Base-by-base conservation (phyloP, 2,888 invertebrate genomes). In the Unio delphinus region DNA sequence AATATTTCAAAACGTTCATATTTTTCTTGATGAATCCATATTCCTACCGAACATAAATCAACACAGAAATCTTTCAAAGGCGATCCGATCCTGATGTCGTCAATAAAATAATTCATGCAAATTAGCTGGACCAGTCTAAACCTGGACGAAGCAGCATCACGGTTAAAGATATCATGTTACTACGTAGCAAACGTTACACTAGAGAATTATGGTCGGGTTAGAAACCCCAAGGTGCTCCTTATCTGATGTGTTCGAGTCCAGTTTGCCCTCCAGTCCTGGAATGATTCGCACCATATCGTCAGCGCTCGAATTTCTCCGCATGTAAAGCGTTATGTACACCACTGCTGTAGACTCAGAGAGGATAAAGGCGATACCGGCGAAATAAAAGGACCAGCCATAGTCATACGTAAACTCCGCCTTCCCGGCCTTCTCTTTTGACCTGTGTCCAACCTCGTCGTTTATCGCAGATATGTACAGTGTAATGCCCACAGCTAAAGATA, bases 311-410 rank as follows among this genome's bases (percentile, higher is more conserved):
- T 86, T 81, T 65, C 86, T 75, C 73, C 83, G 80, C 66, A 89
- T 81, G 79, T 86, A 89, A 34, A 88, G 76, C 3, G 87, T 85
- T 59, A 89, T 84, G 67, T 84, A 82, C 45, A 86, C 81, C 8
- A 89, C 88, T 4, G 88, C 86, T 8, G 88, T 85, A 20, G 84
- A 70, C 80, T 88, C 87, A 17, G 86, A 80, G 56, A 82, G 79
- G 59, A 89, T 80, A 73, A 89, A 89, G 7, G 88, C 84, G 23
- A 86, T 79, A 4, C 87, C 89, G 45, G 86, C 87, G 61, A 86
- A 87, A 76, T 86, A 85, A 74, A 89, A 89, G 7, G 89, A 88
- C 88, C 88, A 89, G 23, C 88, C 88, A 75, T 89, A 89, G 8
- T 69, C 74, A 75, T 88, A 89, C 4, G 68, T 65, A 74, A 89